A percentile compares a stretch with the other conserved stretches of the same genome.
phyloP scores from a whole-genome alignment of 2,888 invertebrate genomes.

The Alcis repandata region DNA sequence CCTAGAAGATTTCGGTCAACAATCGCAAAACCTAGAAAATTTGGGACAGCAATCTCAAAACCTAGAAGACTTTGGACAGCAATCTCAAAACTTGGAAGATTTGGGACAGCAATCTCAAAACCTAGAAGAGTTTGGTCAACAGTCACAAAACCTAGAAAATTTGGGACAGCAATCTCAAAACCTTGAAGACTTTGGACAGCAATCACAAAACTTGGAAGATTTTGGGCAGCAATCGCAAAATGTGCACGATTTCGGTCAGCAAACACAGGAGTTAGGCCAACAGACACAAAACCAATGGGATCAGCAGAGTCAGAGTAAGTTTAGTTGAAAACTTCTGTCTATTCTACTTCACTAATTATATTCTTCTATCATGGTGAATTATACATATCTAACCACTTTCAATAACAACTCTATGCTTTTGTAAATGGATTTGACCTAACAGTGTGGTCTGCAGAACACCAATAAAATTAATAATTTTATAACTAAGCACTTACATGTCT shows the following conservation, averaged over 20 bases:
- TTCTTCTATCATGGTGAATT: slow-evolving; percentile 10
- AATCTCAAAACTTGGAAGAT: slow-evolving; percentile 32
- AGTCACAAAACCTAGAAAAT: slow-evolving; percentile 50
- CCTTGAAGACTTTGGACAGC: slow-evolving; percentile 48
- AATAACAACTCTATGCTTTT: slow-evolving; percentile 1
- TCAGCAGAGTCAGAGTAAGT: slow-evolving; percentile 52
- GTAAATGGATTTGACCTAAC: not conserved
- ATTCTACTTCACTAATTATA: slow-evolving; percentile 9
- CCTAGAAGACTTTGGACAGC: slow-evolving; percentile 52
- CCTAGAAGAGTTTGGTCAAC: slow-evolving; percentile 52
- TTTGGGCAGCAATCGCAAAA: slow-evolving; percentile 55
- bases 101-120: slow-evolving; percentile 29
- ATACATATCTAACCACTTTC: not conserved
- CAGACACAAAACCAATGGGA: slow-evolving; percentile 56
- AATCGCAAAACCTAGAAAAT: slow-evolving; percentile 45
- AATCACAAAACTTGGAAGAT: slow-evolving; percentile 30
- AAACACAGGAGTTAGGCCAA: slow-evolving; percentile 49
- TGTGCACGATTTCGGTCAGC: slow-evolving; percentile 45
- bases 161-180: slow-evolving; percentile 40
- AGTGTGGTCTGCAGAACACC: slow-evolving; percentile 5
- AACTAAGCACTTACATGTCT: not conserved
- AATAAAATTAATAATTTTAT: slow-evolving; percentile 2
- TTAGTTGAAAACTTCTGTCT: slow-evolving; percentile 38
- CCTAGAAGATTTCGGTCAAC: slow-evolving; percentile 51
- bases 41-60: slow-evolving; percentile 51